Evolutionary conservation across 2,888 invertebrate species (phyloP).

Genomic region (Leptinotarsa haldemani): DNA sequence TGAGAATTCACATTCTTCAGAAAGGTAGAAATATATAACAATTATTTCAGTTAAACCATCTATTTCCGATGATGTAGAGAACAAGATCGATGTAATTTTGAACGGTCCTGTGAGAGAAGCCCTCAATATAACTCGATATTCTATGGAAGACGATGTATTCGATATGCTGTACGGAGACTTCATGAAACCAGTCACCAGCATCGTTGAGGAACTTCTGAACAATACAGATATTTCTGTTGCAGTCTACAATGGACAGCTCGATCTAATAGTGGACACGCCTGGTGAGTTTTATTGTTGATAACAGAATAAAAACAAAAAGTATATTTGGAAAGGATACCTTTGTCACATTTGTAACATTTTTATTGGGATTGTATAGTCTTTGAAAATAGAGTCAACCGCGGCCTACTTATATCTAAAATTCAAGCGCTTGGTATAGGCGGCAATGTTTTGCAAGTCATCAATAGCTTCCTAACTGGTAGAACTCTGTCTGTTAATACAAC

Average conservation of each 20-base stretch:
- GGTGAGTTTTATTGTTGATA: slow-evolving; percentile 63
- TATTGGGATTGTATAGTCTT: too few relatives aligned
- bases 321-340: too few relatives aligned
- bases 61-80: not conserved
- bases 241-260: slow-evolving; percentile 84
- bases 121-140: slow-evolving; percentile 68
- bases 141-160: slow-evolving; percentile 71
- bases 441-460: too few relatives aligned
- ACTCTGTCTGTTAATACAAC: too few relatives aligned
- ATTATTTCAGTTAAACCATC: not conserved
- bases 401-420: too few relatives aligned
- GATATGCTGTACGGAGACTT: slow-evolving; percentile 73
- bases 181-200: slow-evolving; percentile 76
- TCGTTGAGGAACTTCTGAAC: slow-evolving; percentile 77
- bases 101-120: slow-evolving; percentile 76
- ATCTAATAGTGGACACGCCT: slow-evolving; percentile 85
- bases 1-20: too few relatives aligned
- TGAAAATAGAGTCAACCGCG: too few relatives aligned
- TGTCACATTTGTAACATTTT: too few relatives aligned
- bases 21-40: not conserved
- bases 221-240: slow-evolving; percentile 75
- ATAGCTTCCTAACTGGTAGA: too few relatives aligned
- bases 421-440: too few relatives aligned
- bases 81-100: slow-evolving; percentile 70
- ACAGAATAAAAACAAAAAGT: not conserved